Base-by-base conservation (phyloP, 2,888 invertebrate genomes). In the Trachelus iudaicus region DNA sequence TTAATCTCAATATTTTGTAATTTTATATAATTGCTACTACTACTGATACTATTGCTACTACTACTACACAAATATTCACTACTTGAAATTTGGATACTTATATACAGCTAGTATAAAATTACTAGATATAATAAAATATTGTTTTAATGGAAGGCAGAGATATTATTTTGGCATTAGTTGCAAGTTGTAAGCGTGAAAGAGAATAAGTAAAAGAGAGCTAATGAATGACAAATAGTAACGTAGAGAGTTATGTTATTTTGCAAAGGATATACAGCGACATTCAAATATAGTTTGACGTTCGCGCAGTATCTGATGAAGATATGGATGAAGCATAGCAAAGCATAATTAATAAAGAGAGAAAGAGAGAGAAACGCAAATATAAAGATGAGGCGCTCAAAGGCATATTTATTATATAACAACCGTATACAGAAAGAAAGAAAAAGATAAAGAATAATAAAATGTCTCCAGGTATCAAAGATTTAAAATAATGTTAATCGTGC, bases 101-200 rank as follows among this genome's bases (percentile, higher is more conserved):
- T 23, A 23, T 23, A 56, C 56, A 56, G 40, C 40, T 56, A 23
- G 56, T 23, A 6, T 9, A 2, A 23, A 9, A 23, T 56, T 56
- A 56, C 56, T 23, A 56, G 23, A 23, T 23, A 56, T 15, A 23
- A 23, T 56, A 56, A 56, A 23, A 23, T 23, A 56, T 56, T 56
- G 23, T 56, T 56, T 56, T 56, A 56, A 56, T 9, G 23, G 23
- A 56, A 56, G 23, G 9, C 56, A 56, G 71, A 71, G 71, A 34
- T 34, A 34, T 71, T 71, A 71, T 12, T 71, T 56, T 56, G 56
- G 71, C 71, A 34, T 71, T 71, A 71, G 71, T 71, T 31, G 71
- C 40, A 23, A 6, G 23, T 71, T 33, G 71, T 33, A 31, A 71
- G 71, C 71, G 12, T 33, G 34, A 71, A 34, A 34, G 71, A 30